phyloP scores from a whole-genome alignment of 2,797 vertebrate genomes.

The Tachyglossus aculeatus region DNA sequence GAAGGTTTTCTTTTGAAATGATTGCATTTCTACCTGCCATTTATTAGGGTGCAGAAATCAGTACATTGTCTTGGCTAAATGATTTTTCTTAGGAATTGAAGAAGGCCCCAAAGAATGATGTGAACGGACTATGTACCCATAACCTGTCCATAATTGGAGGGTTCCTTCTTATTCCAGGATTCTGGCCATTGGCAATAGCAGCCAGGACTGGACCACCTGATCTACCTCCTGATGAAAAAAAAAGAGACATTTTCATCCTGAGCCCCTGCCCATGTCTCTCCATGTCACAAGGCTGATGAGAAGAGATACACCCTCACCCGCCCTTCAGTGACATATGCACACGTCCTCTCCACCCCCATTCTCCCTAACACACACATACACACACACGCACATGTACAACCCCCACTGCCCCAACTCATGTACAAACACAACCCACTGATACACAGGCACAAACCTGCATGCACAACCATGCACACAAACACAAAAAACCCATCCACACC shows the following conservation, averaged over 20 bases:
- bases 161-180: slow-evolving; percentile 21
- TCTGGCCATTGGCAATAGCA: slow-evolving; percentile 40
- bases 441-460: too few relatives aligned
- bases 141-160: slow-evolving; percentile 37
- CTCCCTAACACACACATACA: not conserved
- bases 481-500: too few relatives aligned
- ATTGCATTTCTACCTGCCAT: too few relatives aligned
- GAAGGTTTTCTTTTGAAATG: slow-evolving; percentile 36
- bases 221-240: slow-evolving; percentile 29
- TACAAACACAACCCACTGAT: too few relatives aligned
- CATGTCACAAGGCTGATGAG: not conserved
- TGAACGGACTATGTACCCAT: slow-evolving; percentile 38
- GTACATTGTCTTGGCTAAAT: too few relatives aligned
- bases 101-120: slow-evolving; percentile 29
- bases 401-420: too few relatives aligned
- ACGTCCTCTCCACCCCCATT: accelerated
- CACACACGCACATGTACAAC: too few relatives aligned
- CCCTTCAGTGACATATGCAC: not conserved
- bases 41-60: too few relatives aligned
- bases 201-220: slow-evolving; percentile 9
- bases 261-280: not conserved
- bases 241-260: not conserved
- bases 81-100: slow-evolving; percentile 16
- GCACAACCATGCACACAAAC: too few relatives aligned
- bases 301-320: not conserved